Evolutionary conservation across 2,888 invertebrate species (phyloP).

Genomic region (Zygogramma bicolorata): DNA sequence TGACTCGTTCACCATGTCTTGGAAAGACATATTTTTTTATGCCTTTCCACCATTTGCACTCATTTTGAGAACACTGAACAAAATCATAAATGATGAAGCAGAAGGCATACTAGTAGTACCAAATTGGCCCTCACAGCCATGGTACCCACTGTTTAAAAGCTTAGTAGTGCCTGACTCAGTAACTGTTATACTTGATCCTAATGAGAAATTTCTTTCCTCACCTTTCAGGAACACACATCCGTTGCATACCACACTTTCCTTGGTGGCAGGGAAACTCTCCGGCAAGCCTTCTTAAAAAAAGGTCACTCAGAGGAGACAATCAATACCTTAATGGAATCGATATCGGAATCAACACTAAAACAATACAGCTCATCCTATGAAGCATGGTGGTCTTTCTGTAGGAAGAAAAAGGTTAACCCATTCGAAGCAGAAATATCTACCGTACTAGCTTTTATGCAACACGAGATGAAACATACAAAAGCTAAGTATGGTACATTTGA

Average conservation of each 20-base stretch:
- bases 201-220: slow-evolving; percentile 8
- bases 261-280: too few species aligned
- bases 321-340: neutral
- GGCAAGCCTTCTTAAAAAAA: neutral
- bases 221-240: slow-evolving; percentile 26
- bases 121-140: too few species aligned
- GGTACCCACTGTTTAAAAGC: too few species aligned
- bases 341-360: neutral
- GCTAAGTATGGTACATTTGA: slow-evolving; percentile 40
- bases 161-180: slow-evolving; percentile 46
- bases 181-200: neutral
- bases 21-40: too few species aligned
- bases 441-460: neutral
- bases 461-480: neutral
- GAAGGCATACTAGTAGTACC: slow-evolving; percentile 52
- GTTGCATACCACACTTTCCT: slow-evolving; percentile 14
- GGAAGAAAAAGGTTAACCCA: neutral
- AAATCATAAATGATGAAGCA: slow-evolving; percentile 51
- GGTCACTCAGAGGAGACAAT: slow-evolving; percentile 3
- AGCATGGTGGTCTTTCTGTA: slow-evolving; percentile 15
- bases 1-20: slow-evolving; percentile 51
- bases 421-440: neutral
- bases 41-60: too few species aligned
- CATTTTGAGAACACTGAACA: slow-evolving; percentile 47
- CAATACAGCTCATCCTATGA: slow-evolving; percentile 6